Evolutionary conservation across 92 coral and sea anemone species (phyloP).

Genomic region (Epizoanthus ramosus): DNA sequence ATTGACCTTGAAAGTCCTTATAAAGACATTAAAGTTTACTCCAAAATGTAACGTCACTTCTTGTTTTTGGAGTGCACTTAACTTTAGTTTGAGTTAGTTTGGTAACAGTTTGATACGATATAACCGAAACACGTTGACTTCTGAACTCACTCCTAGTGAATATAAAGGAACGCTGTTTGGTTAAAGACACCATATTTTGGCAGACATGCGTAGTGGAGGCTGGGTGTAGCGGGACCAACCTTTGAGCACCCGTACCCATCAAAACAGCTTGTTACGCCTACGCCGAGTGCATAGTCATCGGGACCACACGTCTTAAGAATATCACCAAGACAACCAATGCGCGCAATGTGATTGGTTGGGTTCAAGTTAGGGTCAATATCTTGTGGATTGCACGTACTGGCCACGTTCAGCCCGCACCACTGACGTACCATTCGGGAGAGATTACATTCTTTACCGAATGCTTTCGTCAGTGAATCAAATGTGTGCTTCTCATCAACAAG

Average conservation of each 20-base stretch:
- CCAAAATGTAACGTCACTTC: neutral
- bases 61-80: neutral
- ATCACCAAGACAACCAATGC: conserved; percentile 92
- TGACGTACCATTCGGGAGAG: conserved; percentile 67
- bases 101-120: no score
- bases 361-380: conserved; percentile 89
- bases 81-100: no score
- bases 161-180: conserved; percentile 79
- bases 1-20: no score
- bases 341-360: conserved; percentile 89
- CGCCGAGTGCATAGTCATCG: conserved; percentile 85
- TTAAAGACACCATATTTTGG: conserved; percentile 78
- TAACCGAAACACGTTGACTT: neutral
- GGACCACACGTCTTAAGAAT: conserved; percentile 82
- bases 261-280: conserved; percentile 85
- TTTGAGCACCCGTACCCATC: conserved; percentile 84
- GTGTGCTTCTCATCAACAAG: conserved; percentile 74
- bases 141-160: conserved; percentile 47
- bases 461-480: conserved; percentile 62
- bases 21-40: no score
- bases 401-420: conserved; percentile 91
- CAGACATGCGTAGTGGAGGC: conserved; percentile 82
- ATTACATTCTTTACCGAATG: conserved; percentile 83
- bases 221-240: conserved; percentile 85
- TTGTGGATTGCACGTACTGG: conserved; percentile 86